Percentiles rank a stretch among this genome's conserved stretches.
phyloP scores from a whole-genome alignment of 2,888 invertebrate genomes.

The Caenorhabditis sinica region DNA sequence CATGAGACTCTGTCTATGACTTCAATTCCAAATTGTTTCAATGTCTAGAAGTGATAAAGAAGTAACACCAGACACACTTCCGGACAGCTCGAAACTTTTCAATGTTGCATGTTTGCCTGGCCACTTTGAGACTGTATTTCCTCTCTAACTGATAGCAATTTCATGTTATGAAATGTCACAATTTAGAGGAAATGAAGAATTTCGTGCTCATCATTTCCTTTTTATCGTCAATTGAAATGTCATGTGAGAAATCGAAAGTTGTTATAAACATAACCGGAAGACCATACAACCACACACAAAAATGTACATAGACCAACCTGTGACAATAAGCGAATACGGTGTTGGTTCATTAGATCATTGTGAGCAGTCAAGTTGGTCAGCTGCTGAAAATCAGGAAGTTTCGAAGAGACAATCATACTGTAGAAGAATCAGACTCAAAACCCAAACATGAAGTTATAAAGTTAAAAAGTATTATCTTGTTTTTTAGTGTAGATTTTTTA shows the following conservation, averaged over 20 bases:
- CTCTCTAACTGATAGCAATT: conserved; percentile 1
- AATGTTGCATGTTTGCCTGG: background rate
- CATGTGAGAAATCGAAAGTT: conserved; percentile 23
- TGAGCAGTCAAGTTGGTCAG: background rate
- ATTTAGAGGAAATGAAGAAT: conserved; percentile 26
- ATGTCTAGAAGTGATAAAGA: conserved; percentile 50
- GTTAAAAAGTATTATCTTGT: background rate
- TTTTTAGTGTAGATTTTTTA: background rate
- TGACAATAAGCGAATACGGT: conserved; percentile 48
- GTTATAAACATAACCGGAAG: conserved; percentile 46
- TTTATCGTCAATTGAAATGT: conserved; percentile 33
- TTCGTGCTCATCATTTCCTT: conserved; percentile 40
- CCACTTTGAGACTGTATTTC: conserved; percentile 22
- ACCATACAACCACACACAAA: background rate
- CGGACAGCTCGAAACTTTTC: conserved; percentile 19
- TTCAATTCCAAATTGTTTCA: conserved; percentile 9
- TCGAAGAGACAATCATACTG: background rate
- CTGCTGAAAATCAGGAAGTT: conserved; percentile 11
- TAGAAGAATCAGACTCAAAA: background rate
- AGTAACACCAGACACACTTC: conserved; percentile 36
- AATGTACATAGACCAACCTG: conserved; percentile 42
- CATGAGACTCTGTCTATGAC: background rate
- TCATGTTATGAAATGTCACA: conserved; percentile 23
- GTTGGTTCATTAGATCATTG: conserved; percentile 42
- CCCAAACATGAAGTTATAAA: background rate